Conservation (phyloP, 2,797 vertebrate genomes). For the Sebastes matsubarae region DNA sequence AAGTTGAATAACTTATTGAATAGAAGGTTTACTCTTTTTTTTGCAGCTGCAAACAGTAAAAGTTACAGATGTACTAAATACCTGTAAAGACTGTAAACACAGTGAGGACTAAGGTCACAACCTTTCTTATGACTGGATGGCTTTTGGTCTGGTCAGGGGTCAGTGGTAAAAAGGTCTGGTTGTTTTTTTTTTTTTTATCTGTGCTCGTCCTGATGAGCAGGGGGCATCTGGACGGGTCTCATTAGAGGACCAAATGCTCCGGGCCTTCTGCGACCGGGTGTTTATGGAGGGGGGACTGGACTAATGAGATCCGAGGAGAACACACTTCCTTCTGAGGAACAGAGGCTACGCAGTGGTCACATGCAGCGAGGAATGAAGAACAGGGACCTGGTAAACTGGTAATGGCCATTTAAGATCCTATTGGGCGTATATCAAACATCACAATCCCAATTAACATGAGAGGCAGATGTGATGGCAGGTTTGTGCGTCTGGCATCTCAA, state of each 20-base stretch:
- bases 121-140: slow-evolving; percentile 11
- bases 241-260: slow-evolving; percentile 66
- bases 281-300: slow-evolving; percentile 56
- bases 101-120: slow-evolving; percentile 36
- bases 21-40: background rate
- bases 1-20: background rate
- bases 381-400: slow-evolving; percentile 28
- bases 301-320: slow-evolving; percentile 70
- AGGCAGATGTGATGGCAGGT: slow-evolving; percentile 16
- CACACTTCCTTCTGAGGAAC: slow-evolving; percentile 51
- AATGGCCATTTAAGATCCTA: slow-evolving; percentile 27
- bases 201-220: slow-evolving; percentile 50
- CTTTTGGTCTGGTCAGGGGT: slow-evolving; percentile 36
- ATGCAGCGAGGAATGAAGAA: slow-evolving; percentile 39
- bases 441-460: slow-evolving; percentile 23
- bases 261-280: slow-evolving; percentile 47
- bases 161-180: slow-evolving; percentile 28
- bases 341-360: slow-evolving; percentile 31
- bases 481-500: background rate
- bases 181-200: slow-evolving; percentile 34
- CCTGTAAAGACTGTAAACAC: slow-evolving; percentile 30
- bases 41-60: background rate
- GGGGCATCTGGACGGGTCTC: slow-evolving; percentile 69
- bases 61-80: slow-evolving; percentile 17
- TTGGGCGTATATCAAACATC: slow-evolving; percentile 23